Evolutionary conservation across 2,113 vertebrate species (phyloP).

Genomic region (Excalfactoria chinensis): DNA sequence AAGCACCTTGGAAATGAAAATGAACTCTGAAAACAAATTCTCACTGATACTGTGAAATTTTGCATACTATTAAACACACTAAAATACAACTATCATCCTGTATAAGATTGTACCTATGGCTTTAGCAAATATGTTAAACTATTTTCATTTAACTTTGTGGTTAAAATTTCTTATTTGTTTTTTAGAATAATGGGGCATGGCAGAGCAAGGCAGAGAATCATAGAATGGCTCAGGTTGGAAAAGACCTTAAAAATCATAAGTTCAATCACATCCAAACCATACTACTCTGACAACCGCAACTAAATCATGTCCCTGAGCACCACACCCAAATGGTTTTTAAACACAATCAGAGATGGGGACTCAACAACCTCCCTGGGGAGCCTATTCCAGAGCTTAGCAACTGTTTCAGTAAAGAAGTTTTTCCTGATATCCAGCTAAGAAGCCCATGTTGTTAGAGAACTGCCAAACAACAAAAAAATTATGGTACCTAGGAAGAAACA

Average conservation of each 20-base stretch:
- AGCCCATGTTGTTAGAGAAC: neutral
- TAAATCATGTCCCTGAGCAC: too few species aligned
- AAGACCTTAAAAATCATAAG: too few species aligned
- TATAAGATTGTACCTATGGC: neutral
- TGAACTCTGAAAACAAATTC: neutral
- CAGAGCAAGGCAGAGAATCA: neutral
- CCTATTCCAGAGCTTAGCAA: too few species aligned
- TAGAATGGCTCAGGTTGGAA: too few species aligned
- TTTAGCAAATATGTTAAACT: constrained; percentile 3
- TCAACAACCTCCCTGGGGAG: too few species aligned
- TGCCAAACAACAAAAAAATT: neutral
- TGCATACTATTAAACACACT: neutral
- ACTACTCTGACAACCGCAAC: too few species aligned
- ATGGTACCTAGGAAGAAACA: neutral
- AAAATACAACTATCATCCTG: neutral
- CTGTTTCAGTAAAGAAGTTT: too few species aligned
- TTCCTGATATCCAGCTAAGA: neutral
- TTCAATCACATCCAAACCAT: too few species aligned
- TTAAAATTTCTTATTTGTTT: neutral
- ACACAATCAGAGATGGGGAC: too few species aligned
- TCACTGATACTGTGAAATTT: neutral
- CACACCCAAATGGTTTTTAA: too few species aligned
- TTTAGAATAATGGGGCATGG: neutral
- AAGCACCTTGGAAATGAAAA: neutral
- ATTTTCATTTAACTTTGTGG: neutral